Evolutionary conservation across 2,113 vertebrate species (phyloP).

Genomic region (Montifringilla adamsi): DNA sequence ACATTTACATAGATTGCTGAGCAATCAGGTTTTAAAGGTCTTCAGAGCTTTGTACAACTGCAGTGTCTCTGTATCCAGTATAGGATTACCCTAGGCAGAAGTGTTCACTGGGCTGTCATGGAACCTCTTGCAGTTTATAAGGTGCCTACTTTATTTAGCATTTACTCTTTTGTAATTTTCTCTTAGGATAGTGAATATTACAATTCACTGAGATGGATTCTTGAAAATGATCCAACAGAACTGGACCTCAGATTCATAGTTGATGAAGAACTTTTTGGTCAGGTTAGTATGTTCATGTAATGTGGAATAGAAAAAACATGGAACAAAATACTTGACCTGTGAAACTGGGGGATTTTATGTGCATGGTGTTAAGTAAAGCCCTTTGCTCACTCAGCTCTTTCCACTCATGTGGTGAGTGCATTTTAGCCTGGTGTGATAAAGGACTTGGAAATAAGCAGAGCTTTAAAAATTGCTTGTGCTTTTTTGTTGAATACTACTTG

Average conservation of each 20-base stretch:
- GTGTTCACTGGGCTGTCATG: background rate
- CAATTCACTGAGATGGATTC: slow-evolving; percentile 95
- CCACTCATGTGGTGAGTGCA: background rate
- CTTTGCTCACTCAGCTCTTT: background rate
- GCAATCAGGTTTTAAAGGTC: background rate
- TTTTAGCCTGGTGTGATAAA: background rate
- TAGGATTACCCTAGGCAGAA: background rate
- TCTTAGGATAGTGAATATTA: slow-evolving; percentile 94
- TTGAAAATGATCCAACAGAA: slow-evolving; percentile 94
- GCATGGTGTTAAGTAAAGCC: background rate
- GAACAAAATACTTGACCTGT: background rate
- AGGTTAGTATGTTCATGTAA: slow-evolving; percentile 78
- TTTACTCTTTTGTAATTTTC: background rate
- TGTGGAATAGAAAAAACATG: background rate
- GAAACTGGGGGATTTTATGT: background rate
- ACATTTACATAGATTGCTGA: background rate
- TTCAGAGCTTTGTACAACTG: background rate
- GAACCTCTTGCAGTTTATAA: background rate
- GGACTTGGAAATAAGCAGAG: background rate
- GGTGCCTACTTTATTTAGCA: background rate
- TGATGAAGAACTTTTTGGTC: slow-evolving; percentile 97
- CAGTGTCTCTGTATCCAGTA: background rate
- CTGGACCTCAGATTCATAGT: slow-evolving; percentile 93
- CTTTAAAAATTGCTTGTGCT: background rate
- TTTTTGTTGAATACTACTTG: background rate